phyloP scores from a whole-genome alignment of 2,888 invertebrate genomes.

The Therioaphis trifolii region DNA sequence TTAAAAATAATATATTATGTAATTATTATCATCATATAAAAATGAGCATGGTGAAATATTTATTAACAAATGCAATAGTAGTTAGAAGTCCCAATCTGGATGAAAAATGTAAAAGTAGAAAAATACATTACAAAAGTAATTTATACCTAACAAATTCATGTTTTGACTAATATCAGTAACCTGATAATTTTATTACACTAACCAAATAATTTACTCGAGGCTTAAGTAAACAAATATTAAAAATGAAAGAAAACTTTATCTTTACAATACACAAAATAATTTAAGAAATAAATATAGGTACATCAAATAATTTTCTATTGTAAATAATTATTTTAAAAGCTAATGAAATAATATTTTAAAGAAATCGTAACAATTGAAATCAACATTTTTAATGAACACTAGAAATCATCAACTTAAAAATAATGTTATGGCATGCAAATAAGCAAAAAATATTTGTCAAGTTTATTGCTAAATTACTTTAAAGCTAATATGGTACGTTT shows the following conservation, averaged over 20 bases:
- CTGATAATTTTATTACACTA: slow-evolving; percentile 16
- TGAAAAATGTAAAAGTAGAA: slow-evolving; percentile 59
- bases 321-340: not conserved
- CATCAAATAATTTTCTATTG: not conserved
- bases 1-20: slow-evolving; percentile 28
- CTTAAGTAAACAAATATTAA: not conserved
- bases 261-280: not conserved
- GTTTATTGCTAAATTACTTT: slow-evolving; percentile 20
- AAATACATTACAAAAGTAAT: slow-evolving; percentile 55
- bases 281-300: not conserved
- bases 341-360: slow-evolving; percentile 16
- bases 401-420: not conserved
- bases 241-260: not conserved
- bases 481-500: slow-evolving; percentile 40
- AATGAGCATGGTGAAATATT: slow-evolving; percentile 33
- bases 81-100: not conserved
- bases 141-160: not conserved
- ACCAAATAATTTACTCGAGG: not conserved
- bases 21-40: slow-evolving; percentile 42
- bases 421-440: slow-evolving; percentile 49
- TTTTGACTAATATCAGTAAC: slow-evolving; percentile 18
- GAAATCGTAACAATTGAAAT: not conserved
- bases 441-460: not conserved
- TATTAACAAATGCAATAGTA: slow-evolving; percentile 22
- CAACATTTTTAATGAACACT: not conserved